Evolutionary conservation across 2,797 vertebrate genomes (phyloP).

Genomic region (Valencia hispanica): DNA sequence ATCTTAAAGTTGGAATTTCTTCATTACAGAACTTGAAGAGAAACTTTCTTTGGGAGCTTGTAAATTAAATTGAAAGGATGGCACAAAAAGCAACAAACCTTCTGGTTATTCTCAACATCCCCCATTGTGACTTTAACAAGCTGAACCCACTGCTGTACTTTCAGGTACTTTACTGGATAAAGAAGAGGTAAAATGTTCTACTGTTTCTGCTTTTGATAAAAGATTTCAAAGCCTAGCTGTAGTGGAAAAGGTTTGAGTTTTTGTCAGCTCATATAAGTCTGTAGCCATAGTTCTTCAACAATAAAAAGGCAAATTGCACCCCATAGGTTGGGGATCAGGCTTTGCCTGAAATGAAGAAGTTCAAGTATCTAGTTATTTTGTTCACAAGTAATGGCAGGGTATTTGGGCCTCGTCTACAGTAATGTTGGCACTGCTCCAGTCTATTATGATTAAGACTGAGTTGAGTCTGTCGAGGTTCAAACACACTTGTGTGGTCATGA

Average conservation of each 20-base stretch:
- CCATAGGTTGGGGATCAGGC: too few relatives aligned
- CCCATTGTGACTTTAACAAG: background rate
- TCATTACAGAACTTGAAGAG: background rate
- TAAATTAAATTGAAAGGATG: background rate
- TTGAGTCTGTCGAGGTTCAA: too few relatives aligned
- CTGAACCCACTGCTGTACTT: background rate
- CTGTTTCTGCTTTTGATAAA: background rate
- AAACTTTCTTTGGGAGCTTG: background rate
- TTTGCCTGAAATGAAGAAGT: too few relatives aligned
- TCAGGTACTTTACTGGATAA: background rate
- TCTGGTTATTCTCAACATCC: background rate
- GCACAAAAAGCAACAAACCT: background rate
- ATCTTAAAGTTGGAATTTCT: background rate
- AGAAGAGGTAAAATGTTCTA: background rate
- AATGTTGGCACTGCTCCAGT: too few relatives aligned
- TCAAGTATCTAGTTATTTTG: too few relatives aligned
- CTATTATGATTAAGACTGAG: too few relatives aligned
- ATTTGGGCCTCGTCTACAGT: too few relatives aligned
- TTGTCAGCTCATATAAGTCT: background rate
- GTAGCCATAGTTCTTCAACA: background rate
- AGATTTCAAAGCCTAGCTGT: background rate
- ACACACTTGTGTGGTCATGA: too few relatives aligned
- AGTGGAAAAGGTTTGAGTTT: background rate
- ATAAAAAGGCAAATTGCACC: too few relatives aligned
- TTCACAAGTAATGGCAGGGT: too few relatives aligned